These are phyloP conservation scores for Lutjanus campechanus DNA, from an alignment of 2,797 vertebrate species.

Conservation along the genomic window DNA sequence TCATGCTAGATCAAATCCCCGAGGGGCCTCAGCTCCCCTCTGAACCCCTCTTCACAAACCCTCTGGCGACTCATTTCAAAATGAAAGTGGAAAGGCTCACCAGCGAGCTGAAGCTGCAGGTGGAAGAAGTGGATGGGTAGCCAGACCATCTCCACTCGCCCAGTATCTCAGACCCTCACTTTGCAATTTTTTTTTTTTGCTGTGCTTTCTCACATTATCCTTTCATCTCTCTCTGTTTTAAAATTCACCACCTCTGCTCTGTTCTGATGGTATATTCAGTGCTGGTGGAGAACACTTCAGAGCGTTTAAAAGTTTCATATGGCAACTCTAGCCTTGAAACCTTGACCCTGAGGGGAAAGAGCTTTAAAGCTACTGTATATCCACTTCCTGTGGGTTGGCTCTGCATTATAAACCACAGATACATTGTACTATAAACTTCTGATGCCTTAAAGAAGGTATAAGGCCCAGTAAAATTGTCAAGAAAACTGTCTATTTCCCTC, in stretches of 20 bases:
- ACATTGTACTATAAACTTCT: not conserved
- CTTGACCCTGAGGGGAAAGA: conserved; percentile 21
- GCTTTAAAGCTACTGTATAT: conserved; percentile 8
- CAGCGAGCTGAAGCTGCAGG: conserved; percentile 51
- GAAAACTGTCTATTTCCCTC: not conserved
- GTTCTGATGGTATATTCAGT: conserved; percentile 1
- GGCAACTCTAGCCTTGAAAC: conserved; percentile 7
- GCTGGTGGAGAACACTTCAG: not conserved
- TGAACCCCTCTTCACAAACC: conserved; percentile 42
- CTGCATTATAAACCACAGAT: conserved; percentile 2
- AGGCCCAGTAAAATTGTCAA: not conserved
- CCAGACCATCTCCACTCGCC: not conserved
- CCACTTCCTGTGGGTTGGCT: not conserved
- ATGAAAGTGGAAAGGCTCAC: conserved; percentile 60
- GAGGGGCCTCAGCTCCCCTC: conserved; percentile 22
- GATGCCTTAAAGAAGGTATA: not conserved
- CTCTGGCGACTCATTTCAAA: conserved; percentile 54
- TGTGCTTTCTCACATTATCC: conserved; percentile 9
- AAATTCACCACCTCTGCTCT: conserved; percentile 12
- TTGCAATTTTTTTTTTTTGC: conserved; percentile 3
- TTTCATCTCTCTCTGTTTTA: conserved; percentile 22
- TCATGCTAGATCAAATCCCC: conserved; percentile 48
- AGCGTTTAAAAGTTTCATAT: conserved; percentile 1
- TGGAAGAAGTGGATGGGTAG: conserved; percentile 17
- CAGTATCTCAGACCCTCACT: conserved; percentile 4